A percentile compares a stretch with the other conserved stretches of the same genome.
Conservation (phyloP, 2,888 invertebrate species). For the Athetis lepigone region DNA sequence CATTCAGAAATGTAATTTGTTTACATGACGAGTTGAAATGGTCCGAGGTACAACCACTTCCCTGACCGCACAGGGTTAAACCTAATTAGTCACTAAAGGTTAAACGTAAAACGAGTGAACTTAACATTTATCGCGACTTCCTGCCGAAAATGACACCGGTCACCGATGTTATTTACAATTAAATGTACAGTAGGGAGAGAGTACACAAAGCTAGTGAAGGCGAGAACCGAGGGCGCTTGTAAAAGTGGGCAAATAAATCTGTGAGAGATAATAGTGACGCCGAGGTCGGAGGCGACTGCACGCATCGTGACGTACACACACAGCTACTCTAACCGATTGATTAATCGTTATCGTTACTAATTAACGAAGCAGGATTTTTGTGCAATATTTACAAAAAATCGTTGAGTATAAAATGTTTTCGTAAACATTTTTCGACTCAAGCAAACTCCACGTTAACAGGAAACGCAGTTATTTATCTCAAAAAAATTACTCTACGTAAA, state of each 20-base stretch:
- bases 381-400: conserved; percentile 26
- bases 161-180: conserved; percentile 5
- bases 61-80: conserved; percentile 49
- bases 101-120: conserved; percentile 1
- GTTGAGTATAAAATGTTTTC: conserved; percentile 27
- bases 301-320: conserved; percentile 60
- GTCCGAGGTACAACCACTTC: conserved; percentile 22
- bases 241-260: conserved; percentile 76
- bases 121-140: conserved; percentile 24
- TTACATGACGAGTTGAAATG: conserved; percentile 27
- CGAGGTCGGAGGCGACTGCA: conserved; percentile 74
- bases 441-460: conserved; percentile 30
- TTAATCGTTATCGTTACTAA: conserved; percentile 62
- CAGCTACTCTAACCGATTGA: conserved; percentile 51
- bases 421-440: conserved; percentile 42
- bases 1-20: conserved; percentile 24
- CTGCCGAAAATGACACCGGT: conserved; percentile 31
- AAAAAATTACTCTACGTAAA: conserved; percentile 35
- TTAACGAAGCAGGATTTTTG: conserved; percentile 23
- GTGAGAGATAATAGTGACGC: conserved; percentile 78
- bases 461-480: conserved; percentile 33
- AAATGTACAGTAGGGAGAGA: conserved; percentile 35
- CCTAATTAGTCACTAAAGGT: conserved; percentile 46
- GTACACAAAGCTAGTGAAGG: conserved; percentile 40
- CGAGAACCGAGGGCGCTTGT: conserved; percentile 62